phyloP scores from a whole-genome alignment of 2,113 vertebrate genomes.

The Oenanthe melanoleuca region DNA sequence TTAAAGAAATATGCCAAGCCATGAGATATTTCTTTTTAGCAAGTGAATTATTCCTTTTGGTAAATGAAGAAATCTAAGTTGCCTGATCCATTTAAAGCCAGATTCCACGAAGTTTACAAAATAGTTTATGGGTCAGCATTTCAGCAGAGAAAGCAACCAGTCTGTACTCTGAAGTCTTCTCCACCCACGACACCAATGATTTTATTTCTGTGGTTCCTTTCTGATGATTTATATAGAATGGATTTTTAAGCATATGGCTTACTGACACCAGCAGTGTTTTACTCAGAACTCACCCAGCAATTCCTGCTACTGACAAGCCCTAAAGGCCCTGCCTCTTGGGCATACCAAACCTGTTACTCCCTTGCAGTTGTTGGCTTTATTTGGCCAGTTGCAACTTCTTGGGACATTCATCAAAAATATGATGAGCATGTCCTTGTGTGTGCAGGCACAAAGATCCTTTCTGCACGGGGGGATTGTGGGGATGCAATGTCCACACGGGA shows the following conservation, averaged over 20 bases:
- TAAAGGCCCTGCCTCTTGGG: background rate
- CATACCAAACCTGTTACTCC: background rate
- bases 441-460: background rate
- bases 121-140: background rate
- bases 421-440: background rate
- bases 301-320: conserved; percentile 14
- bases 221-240: background rate
- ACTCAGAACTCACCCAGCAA: background rate
- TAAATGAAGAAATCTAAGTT: background rate
- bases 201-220: background rate
- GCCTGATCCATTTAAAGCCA: background rate
- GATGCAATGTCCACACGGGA: background rate
- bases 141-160: background rate
- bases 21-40: background rate
- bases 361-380: conserved; percentile 11
- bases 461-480: background rate
- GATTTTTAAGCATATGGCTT: background rate
- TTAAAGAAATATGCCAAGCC: background rate
- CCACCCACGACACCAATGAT: background rate
- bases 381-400: background rate
- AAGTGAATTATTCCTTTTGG: background rate
- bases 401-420: conserved; percentile 30
- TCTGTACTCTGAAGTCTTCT: background rate
- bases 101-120: background rate
- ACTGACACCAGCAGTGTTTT: background rate